Evolutionary conservation across 2,113 vertebrate species (phyloP).

Genomic region (Hemiprocne comata): DNA sequence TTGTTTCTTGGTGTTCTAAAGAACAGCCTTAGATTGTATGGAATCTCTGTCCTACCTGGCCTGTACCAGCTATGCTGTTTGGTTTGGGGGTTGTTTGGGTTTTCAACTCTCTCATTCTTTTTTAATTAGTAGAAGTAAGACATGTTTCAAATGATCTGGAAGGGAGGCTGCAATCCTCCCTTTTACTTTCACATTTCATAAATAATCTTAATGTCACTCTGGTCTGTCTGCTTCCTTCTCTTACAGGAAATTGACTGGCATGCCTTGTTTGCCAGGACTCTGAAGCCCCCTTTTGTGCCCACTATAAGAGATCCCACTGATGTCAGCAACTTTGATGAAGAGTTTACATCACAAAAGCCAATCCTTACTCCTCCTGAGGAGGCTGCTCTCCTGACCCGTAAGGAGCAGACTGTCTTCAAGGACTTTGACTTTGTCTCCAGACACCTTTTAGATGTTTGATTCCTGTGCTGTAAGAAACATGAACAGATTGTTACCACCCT

Average conservation of each 20-base stretch:
- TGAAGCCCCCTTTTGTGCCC: slow-evolving; percentile 87
- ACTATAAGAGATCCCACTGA: slow-evolving; percentile 78
- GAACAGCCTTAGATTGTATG: not conserved
- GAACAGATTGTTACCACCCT: not conserved
- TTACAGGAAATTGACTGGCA: slow-evolving; percentile 87
- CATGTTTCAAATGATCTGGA: not conserved
- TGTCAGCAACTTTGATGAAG: slow-evolving; percentile 89
- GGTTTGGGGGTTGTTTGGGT: not conserved
- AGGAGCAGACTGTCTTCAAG: slow-evolving; percentile 84
- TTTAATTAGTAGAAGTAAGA: not conserved
- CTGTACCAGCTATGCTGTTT: not conserved
- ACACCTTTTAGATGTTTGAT: slow-evolving; percentile 68
- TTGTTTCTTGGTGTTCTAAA: not conserved
- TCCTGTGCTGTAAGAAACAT: not conserved
- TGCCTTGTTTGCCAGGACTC: slow-evolving; percentile 81
- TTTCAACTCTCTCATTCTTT: not conserved
- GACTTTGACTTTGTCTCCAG: slow-evolving; percentile 91
- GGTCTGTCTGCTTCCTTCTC: not conserved
- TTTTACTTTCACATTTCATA: not conserved
- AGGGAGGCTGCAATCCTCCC: not conserved
- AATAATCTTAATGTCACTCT: not conserved
- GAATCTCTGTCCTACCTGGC: not conserved
- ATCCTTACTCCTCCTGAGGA: slow-evolving; percentile 82
- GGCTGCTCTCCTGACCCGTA: slow-evolving; percentile 69
- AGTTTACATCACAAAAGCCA: slow-evolving; percentile 88